phyloP scores from a whole-genome alignment of 2,888 invertebrate species.

The Steromphala cineraria region DNA sequence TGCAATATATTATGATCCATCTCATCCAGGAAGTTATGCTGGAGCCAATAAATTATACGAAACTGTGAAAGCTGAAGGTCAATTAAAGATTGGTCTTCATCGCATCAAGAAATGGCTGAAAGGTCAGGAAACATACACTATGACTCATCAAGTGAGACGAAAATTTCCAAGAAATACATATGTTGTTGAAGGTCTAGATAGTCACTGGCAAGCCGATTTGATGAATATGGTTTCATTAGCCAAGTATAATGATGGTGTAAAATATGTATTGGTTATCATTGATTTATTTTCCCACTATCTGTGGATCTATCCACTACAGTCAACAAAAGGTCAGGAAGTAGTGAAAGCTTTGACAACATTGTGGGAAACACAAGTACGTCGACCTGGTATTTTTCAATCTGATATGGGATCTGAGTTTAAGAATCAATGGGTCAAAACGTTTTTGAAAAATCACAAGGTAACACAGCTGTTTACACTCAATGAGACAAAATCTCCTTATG shows the following conservation, averaged over 20 bases:
- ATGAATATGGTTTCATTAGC: neutral
- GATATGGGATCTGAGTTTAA: slow-evolving; percentile 2
- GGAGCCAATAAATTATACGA: neutral
- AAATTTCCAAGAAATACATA: neutral
- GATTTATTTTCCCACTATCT: neutral
- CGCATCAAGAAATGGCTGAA: neutral
- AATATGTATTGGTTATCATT: neutral
- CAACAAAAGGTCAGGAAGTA: neutral
- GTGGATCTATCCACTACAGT: neutral
- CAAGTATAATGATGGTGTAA: slow-evolving; percentile 1
- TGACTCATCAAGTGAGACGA: neutral
- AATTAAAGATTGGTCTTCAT: neutral
- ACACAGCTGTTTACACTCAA: too few species aligned
- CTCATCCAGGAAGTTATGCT: neutral
- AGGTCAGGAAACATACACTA: neutral
- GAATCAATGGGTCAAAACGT: too few species aligned
- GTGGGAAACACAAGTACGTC: neutral
- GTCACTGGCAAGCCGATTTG: slow-evolving; percentile 3
- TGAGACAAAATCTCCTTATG: too few species aligned
- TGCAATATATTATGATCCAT: neutral
- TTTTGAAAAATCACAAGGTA: too few species aligned
- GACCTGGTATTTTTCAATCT: neutral
- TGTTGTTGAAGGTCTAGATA: neutral
- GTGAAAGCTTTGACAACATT: neutral
- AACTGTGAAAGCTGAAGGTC: neutral